Percentiles rank a stretch among this genome's conserved stretches.
Evolutionary conservation across 2,113 vertebrate species (phyloP).

Genomic region (Erpornis zantholeuca): DNA sequence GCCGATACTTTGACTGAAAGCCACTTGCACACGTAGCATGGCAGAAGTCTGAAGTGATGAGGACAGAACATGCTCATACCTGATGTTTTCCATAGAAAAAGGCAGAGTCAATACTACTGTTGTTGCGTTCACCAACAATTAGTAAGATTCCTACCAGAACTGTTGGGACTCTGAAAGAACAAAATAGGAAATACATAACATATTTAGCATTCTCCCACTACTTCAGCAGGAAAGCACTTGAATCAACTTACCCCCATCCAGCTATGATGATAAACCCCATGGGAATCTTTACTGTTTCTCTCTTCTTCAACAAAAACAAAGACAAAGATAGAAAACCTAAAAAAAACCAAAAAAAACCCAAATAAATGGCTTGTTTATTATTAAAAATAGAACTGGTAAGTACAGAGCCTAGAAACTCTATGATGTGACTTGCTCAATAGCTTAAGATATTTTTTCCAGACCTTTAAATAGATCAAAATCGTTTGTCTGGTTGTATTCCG

Average conservation of each 20-base stretch:
- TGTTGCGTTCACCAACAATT: slow-evolving; percentile 78
- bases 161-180: slow-evolving; percentile 80
- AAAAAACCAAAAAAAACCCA: not conserved
- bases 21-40: not conserved
- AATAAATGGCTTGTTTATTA: not conserved
- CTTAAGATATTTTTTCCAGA: not conserved
- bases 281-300: slow-evolving; percentile 78
- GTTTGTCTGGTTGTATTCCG: not conserved
- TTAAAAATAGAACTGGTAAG: not conserved
- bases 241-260: slow-evolving; percentile 92
- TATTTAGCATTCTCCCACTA: not conserved
- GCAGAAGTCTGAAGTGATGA: not conserved
- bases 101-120: slow-evolving; percentile 80
- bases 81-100: slow-evolving; percentile 92
- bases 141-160: slow-evolving; percentile 83
- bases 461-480: not conserved
- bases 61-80: slow-evolving; percentile 68
- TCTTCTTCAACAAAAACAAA: slow-evolving; percentile 83
- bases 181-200: not conserved
- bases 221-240: not conserved
- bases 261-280: slow-evolving; percentile 79
- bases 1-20: not conserved
- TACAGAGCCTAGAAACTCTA: not conserved
- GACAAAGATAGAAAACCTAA: slow-evolving; percentile 90
- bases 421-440: not conserved